Evolutionary conservation across 2,888 invertebrate species (phyloP).

Genomic region (Flexamia atlantica): DNA sequence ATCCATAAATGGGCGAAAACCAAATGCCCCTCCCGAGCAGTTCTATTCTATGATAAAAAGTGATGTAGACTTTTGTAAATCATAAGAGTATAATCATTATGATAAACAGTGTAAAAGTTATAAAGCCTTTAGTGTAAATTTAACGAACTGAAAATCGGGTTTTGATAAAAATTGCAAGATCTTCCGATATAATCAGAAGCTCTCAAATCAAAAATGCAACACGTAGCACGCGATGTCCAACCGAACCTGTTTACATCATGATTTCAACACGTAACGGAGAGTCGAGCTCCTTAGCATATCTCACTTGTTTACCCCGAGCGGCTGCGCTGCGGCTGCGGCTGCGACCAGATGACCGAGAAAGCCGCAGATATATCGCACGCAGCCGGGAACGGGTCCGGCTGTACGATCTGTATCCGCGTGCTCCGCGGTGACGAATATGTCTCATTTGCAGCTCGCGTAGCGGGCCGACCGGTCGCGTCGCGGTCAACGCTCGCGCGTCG

Average conservation of each 20-base stretch:
- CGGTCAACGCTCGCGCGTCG: constrained; percentile 44
- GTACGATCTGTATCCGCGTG: constrained; percentile 48
- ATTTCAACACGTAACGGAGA: neutral
- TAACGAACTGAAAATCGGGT: no score
- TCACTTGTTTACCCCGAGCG: neutral
- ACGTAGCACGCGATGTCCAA: no score
- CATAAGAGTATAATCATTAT: no score
- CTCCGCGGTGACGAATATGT: constrained; percentile 38
- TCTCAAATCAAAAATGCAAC: no score
- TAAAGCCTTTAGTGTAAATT: no score
- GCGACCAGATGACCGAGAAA: constrained; percentile 37
- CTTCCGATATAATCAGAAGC: no score
- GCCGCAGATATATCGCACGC: constrained; percentile 47
- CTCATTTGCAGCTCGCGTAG: constrained; percentile 48
- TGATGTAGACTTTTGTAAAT: no score
- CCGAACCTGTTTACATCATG: neutral
- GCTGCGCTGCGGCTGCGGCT: neutral
- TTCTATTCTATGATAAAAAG: no score
- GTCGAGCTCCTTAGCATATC: neutral
- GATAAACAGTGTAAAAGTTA: no score
- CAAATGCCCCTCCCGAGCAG: no score
- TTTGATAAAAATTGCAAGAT: no score
- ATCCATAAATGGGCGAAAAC: no score
- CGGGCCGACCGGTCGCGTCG: neutral
- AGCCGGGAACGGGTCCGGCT: constrained; percentile 49